These are phyloP conservation scores for Congeria kusceri DNA, from an alignment of 2,888 invertebrate species.

Conservation along the genomic window DNA sequence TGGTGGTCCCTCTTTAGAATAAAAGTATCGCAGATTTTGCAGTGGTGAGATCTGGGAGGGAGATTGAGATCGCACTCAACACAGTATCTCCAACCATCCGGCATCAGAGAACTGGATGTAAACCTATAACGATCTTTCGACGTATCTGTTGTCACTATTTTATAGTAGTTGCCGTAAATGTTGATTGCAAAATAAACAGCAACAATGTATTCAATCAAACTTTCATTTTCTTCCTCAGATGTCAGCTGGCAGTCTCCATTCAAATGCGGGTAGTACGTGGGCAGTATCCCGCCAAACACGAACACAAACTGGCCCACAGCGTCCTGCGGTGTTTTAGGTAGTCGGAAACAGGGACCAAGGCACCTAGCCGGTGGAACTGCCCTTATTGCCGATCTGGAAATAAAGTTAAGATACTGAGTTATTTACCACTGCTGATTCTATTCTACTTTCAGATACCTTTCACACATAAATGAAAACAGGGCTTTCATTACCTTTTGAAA, in stretches of 20 bases:
- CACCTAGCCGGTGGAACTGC: conserved; percentile 27
- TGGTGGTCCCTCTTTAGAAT: conserved; percentile 89
- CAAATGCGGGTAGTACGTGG: conserved; percentile 62
- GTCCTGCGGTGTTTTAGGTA: conserved; percentile 61
- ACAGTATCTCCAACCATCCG: conserved; percentile 75
- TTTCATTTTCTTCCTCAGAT: conserved; percentile 2
- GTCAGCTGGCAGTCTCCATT: background rate
- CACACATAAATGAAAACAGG: too few species aligned
- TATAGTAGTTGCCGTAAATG: conserved; percentile 92
- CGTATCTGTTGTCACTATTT: conserved; percentile 91
- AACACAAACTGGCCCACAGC: conserved; percentile 63
- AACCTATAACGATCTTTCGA: conserved; percentile 85
- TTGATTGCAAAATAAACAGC: conserved; percentile 91
- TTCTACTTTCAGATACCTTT: too few species aligned
- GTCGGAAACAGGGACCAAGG: conserved; percentile 29
- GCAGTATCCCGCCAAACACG: conserved; percentile 73
- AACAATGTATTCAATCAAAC: conserved; percentile 68
- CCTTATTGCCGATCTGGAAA: background rate
- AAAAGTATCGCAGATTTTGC: conserved; percentile 92
- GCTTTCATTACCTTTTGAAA: too few species aligned
- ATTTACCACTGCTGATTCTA: too few species aligned
- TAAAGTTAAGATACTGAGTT: too few species aligned
- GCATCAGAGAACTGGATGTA: conserved; percentile 54
- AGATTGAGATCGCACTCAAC: conserved; percentile 90
- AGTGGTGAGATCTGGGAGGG: conserved; percentile 92